These are phyloP conservation scores for Tangara arthus DNA, from an alignment of 2,797 vertebrate genomes.

Conservation along the genomic window DNA sequence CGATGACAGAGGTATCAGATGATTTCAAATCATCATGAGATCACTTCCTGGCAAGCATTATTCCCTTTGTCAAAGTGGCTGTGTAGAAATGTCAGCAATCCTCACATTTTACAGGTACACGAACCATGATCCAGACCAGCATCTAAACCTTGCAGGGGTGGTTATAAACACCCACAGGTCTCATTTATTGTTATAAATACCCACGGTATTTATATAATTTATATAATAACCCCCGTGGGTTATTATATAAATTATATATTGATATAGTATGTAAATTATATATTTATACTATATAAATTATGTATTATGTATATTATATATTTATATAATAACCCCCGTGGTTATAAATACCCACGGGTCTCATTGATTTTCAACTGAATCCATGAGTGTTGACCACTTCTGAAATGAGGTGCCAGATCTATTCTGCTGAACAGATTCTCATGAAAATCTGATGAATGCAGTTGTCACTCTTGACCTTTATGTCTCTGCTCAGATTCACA, in stretches of 20 bases:
- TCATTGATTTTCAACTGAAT: neutral
- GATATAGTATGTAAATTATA: no score
- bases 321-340: no score
- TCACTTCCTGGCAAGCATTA: neutral
- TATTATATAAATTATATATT: no score
- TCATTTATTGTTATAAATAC: neutral
- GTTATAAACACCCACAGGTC: neutral
- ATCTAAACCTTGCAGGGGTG: neutral
- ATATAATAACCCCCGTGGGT: no score
- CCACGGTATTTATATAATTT: no score
- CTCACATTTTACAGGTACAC: neutral
- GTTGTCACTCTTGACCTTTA: constrained; percentile 37
- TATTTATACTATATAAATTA: no score
- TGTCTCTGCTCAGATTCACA: neutral
- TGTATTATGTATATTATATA: no score
- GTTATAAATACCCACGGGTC: neutral
- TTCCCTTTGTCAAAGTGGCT: neutral
- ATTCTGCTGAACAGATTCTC: neutral
- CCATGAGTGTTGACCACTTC: neutral
- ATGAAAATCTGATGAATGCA: constrained; percentile 24
- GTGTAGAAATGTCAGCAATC: neutral
- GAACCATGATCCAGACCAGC: neutral
- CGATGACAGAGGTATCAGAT: fast-evolving
- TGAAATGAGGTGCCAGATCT: constrained; percentile 8
- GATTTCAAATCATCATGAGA: neutral